Evolutionary conservation across 1,140 invertebrate species (phyloP).

Genomic region (Brachionus angularis): DNA sequence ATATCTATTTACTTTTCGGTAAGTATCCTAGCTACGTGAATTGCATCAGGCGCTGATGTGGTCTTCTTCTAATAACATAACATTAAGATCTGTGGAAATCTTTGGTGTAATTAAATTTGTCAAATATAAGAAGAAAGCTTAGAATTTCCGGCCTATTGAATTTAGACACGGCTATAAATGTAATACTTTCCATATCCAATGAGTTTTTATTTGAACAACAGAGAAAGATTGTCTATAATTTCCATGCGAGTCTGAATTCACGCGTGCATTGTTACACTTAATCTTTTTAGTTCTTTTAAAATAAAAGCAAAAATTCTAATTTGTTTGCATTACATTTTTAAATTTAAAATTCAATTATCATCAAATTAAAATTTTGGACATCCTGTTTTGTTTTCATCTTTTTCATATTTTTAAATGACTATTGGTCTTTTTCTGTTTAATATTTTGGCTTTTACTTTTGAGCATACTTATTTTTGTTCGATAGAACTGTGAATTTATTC

Average conservation of each 20-base stretch:
- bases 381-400: constrained; percentile 22
- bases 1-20: no score
- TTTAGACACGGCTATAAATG: constrained; percentile 49
- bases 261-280: constrained; percentile 83
- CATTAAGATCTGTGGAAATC: not conserved
- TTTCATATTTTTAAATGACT: no score
- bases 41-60: not conserved
- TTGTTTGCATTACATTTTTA: no score
- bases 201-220: constrained; percentile 96
- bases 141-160: not conserved
- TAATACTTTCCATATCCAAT: constrained; percentile 92
- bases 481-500: no score
- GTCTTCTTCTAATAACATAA: constrained; percentile 25
- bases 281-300: constrained; percentile 68
- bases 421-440: no score
- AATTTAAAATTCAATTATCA: not conserved
- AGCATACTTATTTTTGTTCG: no score
- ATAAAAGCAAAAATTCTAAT: no score
- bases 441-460: no score
- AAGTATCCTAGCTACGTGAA: not conserved
- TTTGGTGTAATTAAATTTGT: not conserved
- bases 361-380: not conserved
- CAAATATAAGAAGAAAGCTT: not conserved
- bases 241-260: constrained; percentile 86
- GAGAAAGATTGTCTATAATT: constrained; percentile 94